A percentile compares a stretch with the other conserved stretches of the same genome.
Conservation (phyloP, 2,797 vertebrate species). For the Phyllotis vaccarum region DNA sequence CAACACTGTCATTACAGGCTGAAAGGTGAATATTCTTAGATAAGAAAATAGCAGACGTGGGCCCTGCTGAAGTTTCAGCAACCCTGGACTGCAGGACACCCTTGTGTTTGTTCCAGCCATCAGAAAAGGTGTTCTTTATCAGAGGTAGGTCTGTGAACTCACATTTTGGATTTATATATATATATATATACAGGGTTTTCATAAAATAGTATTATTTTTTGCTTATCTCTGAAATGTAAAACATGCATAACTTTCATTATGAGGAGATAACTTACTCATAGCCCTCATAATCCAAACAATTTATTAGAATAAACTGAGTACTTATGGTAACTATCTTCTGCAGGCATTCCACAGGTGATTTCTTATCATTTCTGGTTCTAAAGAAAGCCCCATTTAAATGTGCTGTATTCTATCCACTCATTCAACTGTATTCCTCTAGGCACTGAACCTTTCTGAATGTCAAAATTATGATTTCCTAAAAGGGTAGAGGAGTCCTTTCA, state of each 20-base stretch:
- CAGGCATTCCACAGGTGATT: not conserved
- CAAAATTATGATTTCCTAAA: not conserved
- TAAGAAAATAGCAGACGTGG: conserved; percentile 78
- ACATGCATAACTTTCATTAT: not conserved
- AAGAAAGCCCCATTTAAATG: not conserved
- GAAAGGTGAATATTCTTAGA: conserved; percentile 78
- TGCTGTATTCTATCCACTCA: not conserved
- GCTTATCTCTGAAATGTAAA: not conserved
- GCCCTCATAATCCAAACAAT: not conserved
- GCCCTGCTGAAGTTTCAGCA: conserved; percentile 72
- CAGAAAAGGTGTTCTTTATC: conserved; percentile 78
- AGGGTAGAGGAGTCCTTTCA: not conserved
- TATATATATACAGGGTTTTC: conserved; percentile 59
- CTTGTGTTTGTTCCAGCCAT: not conserved
- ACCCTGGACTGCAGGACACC: conserved; percentile 70
- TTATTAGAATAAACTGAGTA: not conserved
- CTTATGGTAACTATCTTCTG: not conserved
- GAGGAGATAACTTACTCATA: not conserved
- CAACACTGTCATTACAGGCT: conserved; percentile 84
- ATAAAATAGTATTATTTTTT: conserved; percentile 12
- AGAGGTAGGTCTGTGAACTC: conserved; percentile 66
- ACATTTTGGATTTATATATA: conserved; percentile 35
- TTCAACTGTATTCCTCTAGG: not conserved
- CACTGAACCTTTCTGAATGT: not conserved
- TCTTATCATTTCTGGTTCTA: not conserved